Evolutionary conservation across 2,888 invertebrate genomes (phyloP).

Genomic region (Phengaris alcon): DNA sequence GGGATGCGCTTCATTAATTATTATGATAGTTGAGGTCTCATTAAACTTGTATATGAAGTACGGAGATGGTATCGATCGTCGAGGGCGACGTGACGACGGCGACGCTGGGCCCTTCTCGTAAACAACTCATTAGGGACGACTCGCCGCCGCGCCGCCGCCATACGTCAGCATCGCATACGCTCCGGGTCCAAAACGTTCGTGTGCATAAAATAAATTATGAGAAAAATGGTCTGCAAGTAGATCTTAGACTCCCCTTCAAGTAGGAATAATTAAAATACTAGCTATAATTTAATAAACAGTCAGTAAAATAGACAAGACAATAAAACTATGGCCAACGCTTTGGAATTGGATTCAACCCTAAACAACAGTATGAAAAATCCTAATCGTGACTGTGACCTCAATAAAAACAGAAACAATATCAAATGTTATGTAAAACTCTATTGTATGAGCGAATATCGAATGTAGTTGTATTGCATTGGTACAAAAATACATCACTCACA

Average conservation of each 20-base stretch:
- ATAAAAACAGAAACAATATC: neutral
- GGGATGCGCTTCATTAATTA: conserved; percentile 7
- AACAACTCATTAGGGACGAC: conserved; percentile 23
- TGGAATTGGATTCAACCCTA: no score
- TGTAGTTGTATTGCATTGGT: neutral
- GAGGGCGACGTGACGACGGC: conserved; percentile 10
- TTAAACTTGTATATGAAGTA: conserved; percentile 15
- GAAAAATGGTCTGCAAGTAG: neutral
- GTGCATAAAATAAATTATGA: neutral
- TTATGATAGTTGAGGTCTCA: conserved; percentile 20
- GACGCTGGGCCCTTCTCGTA: conserved; percentile 26
- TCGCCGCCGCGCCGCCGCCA: neutral
- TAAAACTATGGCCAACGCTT: no score
- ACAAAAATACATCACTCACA: conserved; percentile 1
- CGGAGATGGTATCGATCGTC: conserved; percentile 12
- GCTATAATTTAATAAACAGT: no score
- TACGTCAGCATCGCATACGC: neutral
- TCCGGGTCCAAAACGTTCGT: neutral
- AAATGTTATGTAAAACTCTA: neutral
- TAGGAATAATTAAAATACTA: no score
- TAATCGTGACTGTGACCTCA: neutral
- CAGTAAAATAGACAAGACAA: no score
- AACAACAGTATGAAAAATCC: no score
- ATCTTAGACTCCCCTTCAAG: no score
- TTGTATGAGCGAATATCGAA: neutral